Evolutionary conservation across 92 coral and sea anemone genomes (phyloP), one percentile per base, ranked within the genome.

Genomic region (Micromussa lordhowensis): DNA sequence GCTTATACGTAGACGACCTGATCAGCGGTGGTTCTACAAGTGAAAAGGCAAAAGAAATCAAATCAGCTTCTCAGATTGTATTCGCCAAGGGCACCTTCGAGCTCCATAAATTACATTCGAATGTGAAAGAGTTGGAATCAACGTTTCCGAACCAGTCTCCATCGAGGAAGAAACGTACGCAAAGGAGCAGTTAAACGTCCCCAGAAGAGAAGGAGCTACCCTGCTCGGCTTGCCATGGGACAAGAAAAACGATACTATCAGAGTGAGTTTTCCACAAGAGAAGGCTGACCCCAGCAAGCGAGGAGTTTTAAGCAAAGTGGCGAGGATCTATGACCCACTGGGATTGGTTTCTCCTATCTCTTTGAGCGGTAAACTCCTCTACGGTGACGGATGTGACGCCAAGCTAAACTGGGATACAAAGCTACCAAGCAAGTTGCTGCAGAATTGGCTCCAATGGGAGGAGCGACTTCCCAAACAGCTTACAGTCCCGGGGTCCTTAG

Each of bases 141-240:
- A 68, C 19, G 75, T 17, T 12, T n/a, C 80, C 22, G 49, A 35
- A 84, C 5, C 69, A 58, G 71, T 14, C 29, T 24, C 21, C 29
- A 55, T 24, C 51, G 83, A 86, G 77, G 49, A 68, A 49, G 89
- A 51, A 61, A 35, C 58, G 75, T 79, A 84, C 82, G 92, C 92
- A 17, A 92, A 89, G 68, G 61, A 88, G 73, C 94, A 92, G 68
- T 84, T 88, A 9, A 28, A 28, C 15, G 36, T 68, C 34, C 34
- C 74, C 16, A 26, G 74, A 68, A 29, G 85, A 61, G 78, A 66
- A 53, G 75, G 64, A 21, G 31, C 55, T 51, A 35, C 48, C 70
- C 80, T 76, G 29, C 57, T 69, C 11, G 86, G 78, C 0, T 5
- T 82, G 14, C 77, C 77, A 24, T 68, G 78, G 86, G 32, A 82